phyloP scores from a whole-genome alignment of 2,888 invertebrate genomes.

The Xestia rhomboidea region DNA sequence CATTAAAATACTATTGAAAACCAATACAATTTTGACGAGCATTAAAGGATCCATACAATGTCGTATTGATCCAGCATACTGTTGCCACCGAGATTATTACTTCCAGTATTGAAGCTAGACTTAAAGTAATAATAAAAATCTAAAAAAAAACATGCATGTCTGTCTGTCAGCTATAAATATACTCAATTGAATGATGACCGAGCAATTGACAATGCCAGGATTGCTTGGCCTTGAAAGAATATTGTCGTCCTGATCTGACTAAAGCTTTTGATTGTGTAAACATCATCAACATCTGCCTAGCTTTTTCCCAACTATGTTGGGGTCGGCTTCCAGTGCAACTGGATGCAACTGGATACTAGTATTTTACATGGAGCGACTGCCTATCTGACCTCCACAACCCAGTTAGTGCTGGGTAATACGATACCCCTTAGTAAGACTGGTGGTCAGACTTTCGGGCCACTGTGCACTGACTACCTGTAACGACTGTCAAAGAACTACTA shows the following conservation, averaged over 20 bases:
- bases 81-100: background rate
- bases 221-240: slow-evolving; percentile 28
- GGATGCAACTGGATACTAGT: too few species aligned
- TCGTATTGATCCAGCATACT: background rate
- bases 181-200: slow-evolving; percentile 38
- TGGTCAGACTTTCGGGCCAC: too few species aligned
- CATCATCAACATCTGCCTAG: too few species aligned
- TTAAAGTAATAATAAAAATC: slow-evolving; percentile 8
- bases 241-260: slow-evolving; percentile 5
- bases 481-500: too few species aligned
- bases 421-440: too few species aligned
- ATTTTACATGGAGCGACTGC: too few species aligned
- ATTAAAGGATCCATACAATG: background rate
- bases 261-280: background rate
- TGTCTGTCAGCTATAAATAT: slow-evolving; percentile 11
- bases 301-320: too few species aligned
- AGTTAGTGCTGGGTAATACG: too few species aligned
- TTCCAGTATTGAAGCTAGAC: background rate
- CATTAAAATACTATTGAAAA: slow-evolving; percentile 6
- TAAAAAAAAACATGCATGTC: background rate
- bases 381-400: too few species aligned
- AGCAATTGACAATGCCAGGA: slow-evolving; percentile 21
- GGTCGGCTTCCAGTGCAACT: too few species aligned
- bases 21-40: background rate
- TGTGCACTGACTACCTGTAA: too few species aligned